These are phyloP conservation scores for Metellina segmentata DNA, from an alignment of 2,888 invertebrate species.

Conservation along the genomic window DNA sequence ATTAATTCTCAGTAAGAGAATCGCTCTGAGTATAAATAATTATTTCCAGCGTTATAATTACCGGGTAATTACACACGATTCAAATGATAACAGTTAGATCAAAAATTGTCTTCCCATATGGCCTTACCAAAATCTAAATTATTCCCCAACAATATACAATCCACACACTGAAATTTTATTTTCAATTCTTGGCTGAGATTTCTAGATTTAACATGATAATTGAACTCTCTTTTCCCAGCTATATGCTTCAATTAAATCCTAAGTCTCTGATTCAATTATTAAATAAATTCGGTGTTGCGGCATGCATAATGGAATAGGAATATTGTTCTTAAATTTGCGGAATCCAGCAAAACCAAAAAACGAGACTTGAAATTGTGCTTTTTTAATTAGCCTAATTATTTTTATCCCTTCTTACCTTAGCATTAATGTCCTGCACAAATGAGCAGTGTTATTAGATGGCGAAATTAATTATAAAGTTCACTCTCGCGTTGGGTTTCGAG, in stretches of 20 bases:
- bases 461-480: constrained; percentile 23
- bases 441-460: constrained; percentile 14
- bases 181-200: not conserved
- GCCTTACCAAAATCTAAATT: not conserved
- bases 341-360: not conserved
- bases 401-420: not conserved
- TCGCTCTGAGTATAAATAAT: too few relatives aligned
- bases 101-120: not conserved
- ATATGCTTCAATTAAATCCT: not conserved
- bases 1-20: too few relatives aligned
- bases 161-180: not conserved
- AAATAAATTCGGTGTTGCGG: not conserved
- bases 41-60: not conserved
- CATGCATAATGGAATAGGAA: not conserved
- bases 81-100: not conserved
- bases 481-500: not conserved
- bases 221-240: not conserved
- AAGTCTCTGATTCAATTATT: not conserved
- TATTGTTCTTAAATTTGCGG: not conserved
- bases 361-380: constrained; percentile 3
- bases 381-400: constrained; percentile 34
- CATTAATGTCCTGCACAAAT: constrained; percentile 12
- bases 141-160: not conserved
- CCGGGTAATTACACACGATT: not conserved
- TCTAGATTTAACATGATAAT: not conserved